Base-by-base conservation (phyloP, 2,797 vertebrate species). In the Leptatherina wallacei region DNA sequence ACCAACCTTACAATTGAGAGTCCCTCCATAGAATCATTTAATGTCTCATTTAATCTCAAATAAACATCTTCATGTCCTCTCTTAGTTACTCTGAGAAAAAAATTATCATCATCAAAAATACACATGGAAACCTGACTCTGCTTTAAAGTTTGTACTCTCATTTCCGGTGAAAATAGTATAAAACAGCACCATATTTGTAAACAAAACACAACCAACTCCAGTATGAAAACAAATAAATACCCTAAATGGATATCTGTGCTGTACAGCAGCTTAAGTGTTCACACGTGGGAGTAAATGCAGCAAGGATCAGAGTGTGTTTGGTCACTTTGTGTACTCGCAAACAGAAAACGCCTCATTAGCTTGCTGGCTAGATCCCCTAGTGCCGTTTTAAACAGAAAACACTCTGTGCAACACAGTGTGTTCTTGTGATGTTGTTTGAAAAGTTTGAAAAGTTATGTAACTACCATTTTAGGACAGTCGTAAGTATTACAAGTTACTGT, bases 231-330 rank as follows among this genome's bases (percentile, higher is more conserved):
- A 67, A 75, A 82, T 20, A 20, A 47, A 30, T 40, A 55, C 8
- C 12, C 66, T 30, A 51, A 65, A 80, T 35, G 20, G 40, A 57
- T 49, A 47, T 61, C 40, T 54, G 67, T 51, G 35, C 29, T 69
- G 69, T n/a, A 81, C 85, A 88, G 61, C 71, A 42, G 61, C 36
- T 13, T n/a, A 47, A 65, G 63, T 86, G 71, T 86, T 82, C 76
- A 49, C 27, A 38, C 52, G 51, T 60, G 35, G 14, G 14, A 70
- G 30, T 77, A 69, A 84, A 73, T 51, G 44, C 68, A 49, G 40
- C 27, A 16, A 58, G 58, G 54, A 77, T 82, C 77, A 82, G 66
- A 79, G 61, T 49, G 12, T 85, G 74, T 87, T 86, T 88, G 55
- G 49, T 61, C 60, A 69, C 79, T 66, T 36, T 33, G 49, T 52